A percentile compares a stretch with the other conserved stretches of the same genome.
Conservation (phyloP, 2,113 vertebrate genomes). For the Periophthalmodon schlosseri region DNA sequence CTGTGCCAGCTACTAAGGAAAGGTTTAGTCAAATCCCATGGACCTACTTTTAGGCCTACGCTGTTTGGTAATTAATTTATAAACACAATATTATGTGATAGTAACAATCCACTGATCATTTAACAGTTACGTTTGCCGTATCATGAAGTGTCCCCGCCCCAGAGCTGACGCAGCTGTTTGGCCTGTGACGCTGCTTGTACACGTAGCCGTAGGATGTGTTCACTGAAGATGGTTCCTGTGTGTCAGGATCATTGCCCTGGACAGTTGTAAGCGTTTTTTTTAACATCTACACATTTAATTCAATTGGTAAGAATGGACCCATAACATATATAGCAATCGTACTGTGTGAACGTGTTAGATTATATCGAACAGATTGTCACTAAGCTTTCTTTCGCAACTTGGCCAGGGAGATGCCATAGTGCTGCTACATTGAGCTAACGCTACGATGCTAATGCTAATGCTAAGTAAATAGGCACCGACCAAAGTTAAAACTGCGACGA, state of each 20-base stretch:
- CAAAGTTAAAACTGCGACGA: constrained; percentile 44
- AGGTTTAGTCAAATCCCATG: no score
- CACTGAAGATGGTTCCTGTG: constrained; percentile 83
- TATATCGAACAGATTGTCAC: constrained; percentile 22
- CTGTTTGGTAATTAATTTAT: no score
- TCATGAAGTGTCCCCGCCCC: constrained; percentile 15
- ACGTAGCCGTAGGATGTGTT: constrained; percentile 89
- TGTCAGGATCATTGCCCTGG: constrained; percentile 72
- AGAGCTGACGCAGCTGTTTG: constrained; percentile 60
- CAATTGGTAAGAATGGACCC: constrained; percentile 32
- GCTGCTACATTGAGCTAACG: constrained; percentile 27
- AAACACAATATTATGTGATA: no score
- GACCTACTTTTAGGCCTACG: no score
- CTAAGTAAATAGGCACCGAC: constrained; percentile 59
- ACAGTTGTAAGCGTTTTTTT: constrained; percentile 71
- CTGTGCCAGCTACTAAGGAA: no score
- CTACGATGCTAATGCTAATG: constrained; percentile 62
- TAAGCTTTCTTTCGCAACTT: constrained; percentile 54
- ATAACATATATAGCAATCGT: background rate
- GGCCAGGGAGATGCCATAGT: constrained; percentile 46
- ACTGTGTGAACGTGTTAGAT: background rate
- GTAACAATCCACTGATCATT: no score
- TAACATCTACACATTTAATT: constrained; percentile 45
- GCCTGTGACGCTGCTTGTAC: constrained; percentile 82
- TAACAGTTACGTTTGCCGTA: no score